phyloP scores from a whole-genome alignment of 2,888 invertebrate species.

The Yponomeuta evonymella region DNA sequence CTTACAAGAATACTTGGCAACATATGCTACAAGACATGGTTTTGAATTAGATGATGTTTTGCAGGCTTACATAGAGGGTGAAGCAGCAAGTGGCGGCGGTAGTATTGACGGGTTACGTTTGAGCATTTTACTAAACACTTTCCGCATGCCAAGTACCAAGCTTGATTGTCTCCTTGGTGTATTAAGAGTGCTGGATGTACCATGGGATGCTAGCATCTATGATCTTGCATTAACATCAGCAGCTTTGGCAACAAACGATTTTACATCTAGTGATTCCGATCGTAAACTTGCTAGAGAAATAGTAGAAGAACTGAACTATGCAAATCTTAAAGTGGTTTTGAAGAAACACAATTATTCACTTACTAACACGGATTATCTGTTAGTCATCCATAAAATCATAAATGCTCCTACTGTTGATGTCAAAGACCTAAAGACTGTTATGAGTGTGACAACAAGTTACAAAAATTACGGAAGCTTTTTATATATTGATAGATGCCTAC shows the following conservation, averaged over 20 bases:
- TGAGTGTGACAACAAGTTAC: slow-evolving; percentile 45
- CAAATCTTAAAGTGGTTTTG: slow-evolving; percentile 61
- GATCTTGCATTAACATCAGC: slow-evolving; percentile 52
- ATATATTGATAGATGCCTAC: slow-evolving; percentile 58
- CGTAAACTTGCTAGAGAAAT: slow-evolving; percentile 52
- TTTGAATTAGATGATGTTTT: slow-evolving; percentile 64
- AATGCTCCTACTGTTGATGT: slow-evolving; percentile 45
- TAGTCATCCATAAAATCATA: slow-evolving; percentile 59
- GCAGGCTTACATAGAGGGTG: slow-evolving; percentile 56
- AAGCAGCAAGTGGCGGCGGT: slow-evolving; percentile 59
- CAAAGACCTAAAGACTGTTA: slow-evolving; percentile 54
- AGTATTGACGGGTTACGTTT: slow-evolving; percentile 56
- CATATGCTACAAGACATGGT: slow-evolving; percentile 53
- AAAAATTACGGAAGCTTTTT: slow-evolving; percentile 49
- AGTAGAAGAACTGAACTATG: slow-evolving; percentile 59
- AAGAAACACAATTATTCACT: slow-evolving; percentile 67
- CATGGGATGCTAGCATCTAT: slow-evolving; percentile 52
- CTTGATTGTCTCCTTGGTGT: slow-evolving; percentile 61
- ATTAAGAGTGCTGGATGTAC: slow-evolving; percentile 62
- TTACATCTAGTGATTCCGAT: slow-evolving; percentile 55
- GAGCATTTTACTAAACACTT: slow-evolving; percentile 52
- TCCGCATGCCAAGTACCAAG: slow-evolving; percentile 51
- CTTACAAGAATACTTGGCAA: slow-evolving; percentile 58
- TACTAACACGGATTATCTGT: slow-evolving; percentile 53
- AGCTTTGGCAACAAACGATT: slow-evolving; percentile 49